A percentile compares a stretch with the other conserved stretches of the same genome.
Evolutionary conservation across 2,888 invertebrate genomes (phyloP).

Genomic region (Drosophila paracracens): DNA sequence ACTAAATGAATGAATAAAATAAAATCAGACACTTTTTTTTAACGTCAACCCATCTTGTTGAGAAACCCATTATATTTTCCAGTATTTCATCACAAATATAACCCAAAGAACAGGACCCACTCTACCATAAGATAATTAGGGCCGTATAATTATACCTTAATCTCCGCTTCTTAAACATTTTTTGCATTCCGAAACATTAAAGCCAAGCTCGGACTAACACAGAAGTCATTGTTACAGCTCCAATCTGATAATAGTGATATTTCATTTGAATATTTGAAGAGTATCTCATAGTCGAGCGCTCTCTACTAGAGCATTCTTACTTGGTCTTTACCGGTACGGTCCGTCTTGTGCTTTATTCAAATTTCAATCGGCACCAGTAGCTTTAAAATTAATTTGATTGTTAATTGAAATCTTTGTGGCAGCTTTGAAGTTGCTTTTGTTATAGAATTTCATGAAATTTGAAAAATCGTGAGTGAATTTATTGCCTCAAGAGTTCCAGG

Average conservation of each 20-base stretch:
- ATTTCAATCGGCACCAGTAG: constrained; percentile 13
- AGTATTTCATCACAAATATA: background rate
- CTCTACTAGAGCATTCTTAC: background rate
- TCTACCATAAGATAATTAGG: background rate
- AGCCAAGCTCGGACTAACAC: background rate
- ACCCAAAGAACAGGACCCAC: background rate
- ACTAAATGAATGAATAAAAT: background rate
- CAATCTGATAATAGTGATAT: too few species aligned
- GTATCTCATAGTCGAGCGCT: background rate
- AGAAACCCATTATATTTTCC: background rate
- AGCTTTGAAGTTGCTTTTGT: constrained; percentile 6
- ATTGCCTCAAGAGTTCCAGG: constrained; percentile 1
- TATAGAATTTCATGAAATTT: constrained; percentile 29
- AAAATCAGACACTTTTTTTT: too few species aligned
- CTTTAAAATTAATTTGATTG: constrained; percentile 27
- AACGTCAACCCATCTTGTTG: background rate
- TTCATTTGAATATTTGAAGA: background rate
- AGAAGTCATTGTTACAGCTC: background rate
- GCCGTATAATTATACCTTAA: background rate
- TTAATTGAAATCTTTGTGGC: constrained; percentile 26
- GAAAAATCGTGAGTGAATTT: constrained; percentile 31
- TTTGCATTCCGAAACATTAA: too few species aligned
- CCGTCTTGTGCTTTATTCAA: constrained; percentile 24
- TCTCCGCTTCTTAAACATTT: fast-evolving
- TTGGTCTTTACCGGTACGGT: background rate